These are phyloP conservation scores for Drosophila gunungcola DNA, from an alignment of 1,140 invertebrate species.

Conservation along the genomic window DNA sequence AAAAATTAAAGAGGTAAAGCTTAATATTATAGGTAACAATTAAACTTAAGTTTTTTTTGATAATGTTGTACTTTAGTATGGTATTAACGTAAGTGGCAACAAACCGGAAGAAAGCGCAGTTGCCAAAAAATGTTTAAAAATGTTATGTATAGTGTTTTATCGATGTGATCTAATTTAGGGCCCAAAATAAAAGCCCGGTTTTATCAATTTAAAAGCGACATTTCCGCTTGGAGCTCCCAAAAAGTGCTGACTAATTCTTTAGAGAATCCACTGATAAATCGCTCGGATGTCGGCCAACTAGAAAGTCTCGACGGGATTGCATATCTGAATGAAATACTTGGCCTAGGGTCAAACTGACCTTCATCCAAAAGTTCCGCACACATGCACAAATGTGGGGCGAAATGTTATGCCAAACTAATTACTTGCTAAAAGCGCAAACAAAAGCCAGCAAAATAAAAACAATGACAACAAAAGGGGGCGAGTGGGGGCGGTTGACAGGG, in stretches of 20 bases:
- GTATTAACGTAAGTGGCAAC: too few species aligned
- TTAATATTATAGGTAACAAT: too few species aligned
- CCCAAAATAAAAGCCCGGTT: neutral
- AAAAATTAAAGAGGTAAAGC: neutral
- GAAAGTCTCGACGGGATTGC: neutral
- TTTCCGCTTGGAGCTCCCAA: neutral
- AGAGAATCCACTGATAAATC: neutral
- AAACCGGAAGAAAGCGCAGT: too few species aligned
- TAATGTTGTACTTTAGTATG: too few species aligned
- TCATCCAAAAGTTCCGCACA: conserved; percentile 1
- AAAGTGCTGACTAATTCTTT: neutral
- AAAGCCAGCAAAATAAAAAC: conserved; percentile 48
- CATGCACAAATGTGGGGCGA: neutral
- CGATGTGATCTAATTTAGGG: neutral
- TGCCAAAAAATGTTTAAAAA: too few species aligned
- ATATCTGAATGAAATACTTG: neutral
- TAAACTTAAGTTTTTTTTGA: too few species aligned
- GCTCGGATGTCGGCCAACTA: neutral
- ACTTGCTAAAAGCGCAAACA: conserved; percentile 74
- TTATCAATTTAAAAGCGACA: neutral
- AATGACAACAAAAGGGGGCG: conserved; percentile 30
- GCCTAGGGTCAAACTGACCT: conserved; percentile 20
- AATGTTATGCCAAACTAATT: conserved; percentile 64
- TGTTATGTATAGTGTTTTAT: too few species aligned
- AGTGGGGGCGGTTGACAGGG: too few species aligned